A percentile compares a stretch with the other conserved stretches of the same genome.
phyloP scores from a whole-genome alignment of 2,888 invertebrate genomes.

The Cryptosula pallasiana region DNA sequence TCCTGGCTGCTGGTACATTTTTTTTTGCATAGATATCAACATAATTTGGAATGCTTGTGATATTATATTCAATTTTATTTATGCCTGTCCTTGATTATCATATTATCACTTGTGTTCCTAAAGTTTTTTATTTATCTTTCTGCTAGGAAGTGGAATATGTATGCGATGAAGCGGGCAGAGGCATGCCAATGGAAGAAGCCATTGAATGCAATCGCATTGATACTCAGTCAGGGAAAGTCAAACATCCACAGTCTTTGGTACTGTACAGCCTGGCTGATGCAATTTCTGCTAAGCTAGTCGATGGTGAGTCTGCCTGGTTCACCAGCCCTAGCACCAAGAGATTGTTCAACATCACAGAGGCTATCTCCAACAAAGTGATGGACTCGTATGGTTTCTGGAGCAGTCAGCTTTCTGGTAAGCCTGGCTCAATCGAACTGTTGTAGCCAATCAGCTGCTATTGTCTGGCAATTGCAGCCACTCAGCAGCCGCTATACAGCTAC shows the following conservation, averaged over 20 bases:
- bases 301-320: slow-evolving; percentile 45
- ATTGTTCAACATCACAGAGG: slow-evolving; percentile 71
- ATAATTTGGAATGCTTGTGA: too few species aligned
- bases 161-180: not conserved
- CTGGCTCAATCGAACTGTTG: too few species aligned
- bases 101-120: too few species aligned
- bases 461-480: too few species aligned
- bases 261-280: slow-evolving; percentile 23
- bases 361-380: slow-evolving; percentile 63
- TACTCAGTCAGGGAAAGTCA: slow-evolving; percentile 35
- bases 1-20: slow-evolving; percentile 13
- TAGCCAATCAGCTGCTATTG: too few species aligned
- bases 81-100: too few species aligned
- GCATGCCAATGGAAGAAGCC: slow-evolving; percentile 17
- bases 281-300: not conserved
- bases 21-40: slow-evolving; percentile 3
- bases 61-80: too few species aligned
- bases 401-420: slow-evolving; percentile 15
- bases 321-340: slow-evolving; percentile 82
- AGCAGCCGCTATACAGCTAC: too few species aligned
- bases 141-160: not conserved
- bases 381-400: slow-evolving; percentile 55
- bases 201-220: slow-evolving; percentile 50
- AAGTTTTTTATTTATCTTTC: too few species aligned
- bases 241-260: slow-evolving; percentile 52